These are phyloP conservation scores for Xiphorhynchus erythropygius DNA, from an alignment of 2,797 vertebrate genomes.

Conservation along the genomic window DNA sequence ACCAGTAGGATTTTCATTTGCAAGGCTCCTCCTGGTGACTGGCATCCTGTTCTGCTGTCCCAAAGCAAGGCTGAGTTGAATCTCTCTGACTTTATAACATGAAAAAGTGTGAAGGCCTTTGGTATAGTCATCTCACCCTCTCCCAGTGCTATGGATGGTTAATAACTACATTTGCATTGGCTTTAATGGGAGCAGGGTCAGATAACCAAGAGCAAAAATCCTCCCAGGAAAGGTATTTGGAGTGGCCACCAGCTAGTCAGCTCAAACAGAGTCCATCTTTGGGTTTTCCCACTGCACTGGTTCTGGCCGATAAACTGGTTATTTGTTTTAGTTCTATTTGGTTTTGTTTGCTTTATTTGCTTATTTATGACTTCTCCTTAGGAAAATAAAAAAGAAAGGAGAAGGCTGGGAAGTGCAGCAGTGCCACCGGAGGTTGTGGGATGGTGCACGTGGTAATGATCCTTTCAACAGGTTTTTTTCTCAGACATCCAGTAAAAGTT, in stretches of 20 bases:
- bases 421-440: not conserved
- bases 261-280: not conserved
- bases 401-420: not conserved
- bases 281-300: not conserved
- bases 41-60: not conserved
- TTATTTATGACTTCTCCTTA: conserved; percentile 54
- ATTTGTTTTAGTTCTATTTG: not conserved
- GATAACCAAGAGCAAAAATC: not conserved
- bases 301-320: conserved; percentile 20
- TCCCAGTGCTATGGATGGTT: not conserved
- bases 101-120: not conserved
- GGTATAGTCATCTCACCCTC: not conserved
- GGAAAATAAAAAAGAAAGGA: not conserved
- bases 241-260: not conserved
- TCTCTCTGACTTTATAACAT: not conserved
- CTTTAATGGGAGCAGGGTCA: not conserved
- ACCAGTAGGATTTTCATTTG: not conserved
- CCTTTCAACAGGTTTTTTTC: conserved; percentile 8
- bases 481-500: not conserved
- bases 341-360: not conserved
- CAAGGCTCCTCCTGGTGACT: not conserved
- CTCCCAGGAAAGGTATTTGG: not conserved
- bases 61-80: not conserved
- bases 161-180: not conserved
- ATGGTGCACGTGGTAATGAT: not conserved